Evolutionary conservation across 1,140 invertebrate species (phyloP), one percentile per base, ranked within the genome.

Genomic region (Neodiprion pinetum): DNA sequence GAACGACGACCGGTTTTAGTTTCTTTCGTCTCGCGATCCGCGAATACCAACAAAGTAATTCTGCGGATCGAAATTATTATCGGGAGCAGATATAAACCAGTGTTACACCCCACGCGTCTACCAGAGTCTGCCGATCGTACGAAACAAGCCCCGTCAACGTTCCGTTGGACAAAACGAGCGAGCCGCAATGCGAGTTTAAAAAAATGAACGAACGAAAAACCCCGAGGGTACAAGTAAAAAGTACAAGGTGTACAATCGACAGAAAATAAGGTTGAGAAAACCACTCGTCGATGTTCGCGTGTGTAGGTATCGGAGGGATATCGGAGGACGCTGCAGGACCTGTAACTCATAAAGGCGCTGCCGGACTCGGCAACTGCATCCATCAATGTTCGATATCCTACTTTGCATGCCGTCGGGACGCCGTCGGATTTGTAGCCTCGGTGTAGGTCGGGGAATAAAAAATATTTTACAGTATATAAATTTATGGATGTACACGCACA

Each of bases 291-390:
- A 17, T 14, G 11, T 61, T 61, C 53, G 11, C 53, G n/a, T 61
- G n/a, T 61, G 53, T 61, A 17, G 53, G 9, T 17, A 17, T 12
- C 11, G 11, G 4, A 12, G 53, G 4, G 9, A 17, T 14, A 61
- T 17, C n/a, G 53, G 53, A 61, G 11, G 53, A 61, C 53, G 53
- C 53, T 61, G 11, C 11, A 12, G n/a, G 53, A 17, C 53, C n/a
- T 61, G n/a, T 61, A 61, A 61, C 53, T 61, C 53, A 61, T 61
- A 61, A 61, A 61, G 53, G 53, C 53, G 53, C 53, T 61, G 53
- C 53, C 53, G 53, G 53, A 61, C 53, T 61, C 53, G 53, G 53
- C 53, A 61, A 61, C 53, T 61, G 53, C 53, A 61, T 61, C 53
- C 53, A 61, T 61, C 53, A 61, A 61, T 61, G 53, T 61, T 61